Evolutionary conservation across 2,113 vertebrate genomes (phyloP), one percentile per base, ranked within the genome.

Genomic region (Redunca redunca): DNA sequence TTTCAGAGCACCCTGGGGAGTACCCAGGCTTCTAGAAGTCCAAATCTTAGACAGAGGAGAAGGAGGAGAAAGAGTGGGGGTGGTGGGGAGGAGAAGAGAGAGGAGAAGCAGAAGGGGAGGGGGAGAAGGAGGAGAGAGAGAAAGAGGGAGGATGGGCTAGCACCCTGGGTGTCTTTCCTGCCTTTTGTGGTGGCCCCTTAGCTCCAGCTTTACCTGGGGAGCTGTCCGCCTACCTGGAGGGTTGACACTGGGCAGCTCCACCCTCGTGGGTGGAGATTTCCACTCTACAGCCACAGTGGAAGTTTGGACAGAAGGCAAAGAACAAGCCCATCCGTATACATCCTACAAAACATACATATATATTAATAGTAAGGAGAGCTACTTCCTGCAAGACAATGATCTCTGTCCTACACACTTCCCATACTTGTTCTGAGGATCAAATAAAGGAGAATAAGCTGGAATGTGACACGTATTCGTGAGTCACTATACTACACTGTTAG

Each of bases 61-160:
- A 36, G 2, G 25, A 1, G 17, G 52, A 21, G 10, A n/a, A 67
- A n/a, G 15, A 1, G 1, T 11, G 5, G n/a, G 10, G 5, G 0
- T 0, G 0, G 19, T 2, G 11, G 3, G 48, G 52, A 3, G 19
- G 12, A 6, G 14, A 5, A 13, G 8, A 9, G 2, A 14, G 3
- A 36, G 15, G 15, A 8, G 36, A 17, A 12, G 26, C 26, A 26
- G 26, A 7, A 53, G 17, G 14, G 8, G 9, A n/a, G 4, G n/a
- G 17, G 48, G 5, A 16, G 23, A 5, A 3, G 10, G 15, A 28
- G 7, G 9, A 1, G 15, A 9, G 25, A 15, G n/a, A 67, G 84
- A 58, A 19, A 7, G 21, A 40, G 15, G 11, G 25, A 53, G 17
- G 2, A 9, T 30, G 23, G 43, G 13, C 1, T 7, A 53, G 28